Evolutionary conservation across 1,140 invertebrate genomes (phyloP).

Genomic region (Hyles vespertilio): DNA sequence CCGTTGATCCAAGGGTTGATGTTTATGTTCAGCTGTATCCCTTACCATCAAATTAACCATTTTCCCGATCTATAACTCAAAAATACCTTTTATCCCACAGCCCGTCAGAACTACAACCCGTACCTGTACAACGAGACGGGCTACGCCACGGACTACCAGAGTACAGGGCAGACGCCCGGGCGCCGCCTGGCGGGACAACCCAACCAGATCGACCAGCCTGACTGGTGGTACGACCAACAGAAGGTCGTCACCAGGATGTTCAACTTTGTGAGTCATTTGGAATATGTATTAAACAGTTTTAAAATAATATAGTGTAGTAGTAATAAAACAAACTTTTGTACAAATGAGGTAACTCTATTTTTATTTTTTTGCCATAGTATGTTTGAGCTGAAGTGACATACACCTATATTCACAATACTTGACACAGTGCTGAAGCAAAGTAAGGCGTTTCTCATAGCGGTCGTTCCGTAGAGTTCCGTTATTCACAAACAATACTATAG

Average conservation of each 20-base stretch:
- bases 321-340: too few species aligned
- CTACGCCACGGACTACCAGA: conserved; percentile 30
- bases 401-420: too few species aligned
- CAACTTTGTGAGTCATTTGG: conserved; percentile 79
- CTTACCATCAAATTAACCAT: not conserved
- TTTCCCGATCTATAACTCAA: not conserved
- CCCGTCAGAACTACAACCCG: conserved; percentile 55
- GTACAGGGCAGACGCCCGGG: conserved; percentile 10
- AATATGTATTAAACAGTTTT: not conserved
- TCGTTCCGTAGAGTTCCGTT: too few species aligned
- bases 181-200: conserved; percentile 57
- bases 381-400: too few species aligned
- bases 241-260: conserved; percentile 82
- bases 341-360: too few species aligned
- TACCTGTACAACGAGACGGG: conserved; percentile 56
- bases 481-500: too few species aligned
- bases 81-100: conserved; percentile 19
- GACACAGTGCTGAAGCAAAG: too few species aligned
- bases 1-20: too few species aligned
- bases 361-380: too few species aligned
- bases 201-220: conserved; percentile 69
- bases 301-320: too few species aligned
- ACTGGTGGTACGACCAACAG: conserved; percentile 75
- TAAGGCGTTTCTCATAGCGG: too few species aligned
- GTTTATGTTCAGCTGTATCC: too few species aligned